Evolutionary conservation across 2,888 invertebrate species (phyloP).

Genomic region (Tenthredo mesomela): DNA sequence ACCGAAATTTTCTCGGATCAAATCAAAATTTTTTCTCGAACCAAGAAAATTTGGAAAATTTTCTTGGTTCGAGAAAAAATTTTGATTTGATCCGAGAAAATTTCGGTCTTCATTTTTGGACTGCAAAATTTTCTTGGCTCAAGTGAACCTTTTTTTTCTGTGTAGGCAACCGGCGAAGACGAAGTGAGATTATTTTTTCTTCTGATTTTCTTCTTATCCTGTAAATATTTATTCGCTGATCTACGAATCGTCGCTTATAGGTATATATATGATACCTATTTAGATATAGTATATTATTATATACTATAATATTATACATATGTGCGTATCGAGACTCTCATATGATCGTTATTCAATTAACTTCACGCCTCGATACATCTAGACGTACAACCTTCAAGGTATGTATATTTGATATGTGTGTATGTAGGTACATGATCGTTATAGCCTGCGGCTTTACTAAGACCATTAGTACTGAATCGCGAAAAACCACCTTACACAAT

Average conservation of each 20-base stretch:
- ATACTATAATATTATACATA: background rate
- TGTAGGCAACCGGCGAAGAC: too few relatives aligned
- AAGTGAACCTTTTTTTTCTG: too few relatives aligned
- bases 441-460: slow-evolving; percentile 25
- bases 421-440: background rate
- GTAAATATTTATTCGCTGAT: background rate
- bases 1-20: too few relatives aligned
- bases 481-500: slow-evolving; percentile 13
- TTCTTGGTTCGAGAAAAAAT: too few relatives aligned
- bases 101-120: too few relatives aligned
- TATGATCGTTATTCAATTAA: slow-evolving; percentile 28
- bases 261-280: background rate
- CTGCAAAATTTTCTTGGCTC: too few relatives aligned
- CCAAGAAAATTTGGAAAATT: too few relatives aligned
- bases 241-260: background rate
- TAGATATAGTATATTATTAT: background rate
- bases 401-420: background rate
- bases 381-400: background rate
- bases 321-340: background rate
- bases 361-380: slow-evolving; percentile 29
- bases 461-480: slow-evolving; percentile 13
- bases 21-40: too few relatives aligned
- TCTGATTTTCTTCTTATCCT: background rate
- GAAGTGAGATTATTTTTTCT: background rate
- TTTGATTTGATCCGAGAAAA: too few relatives aligned